Conservation (phyloP, 2,113 vertebrate species). For the Pelvicachromis taeniatus region DNA sequence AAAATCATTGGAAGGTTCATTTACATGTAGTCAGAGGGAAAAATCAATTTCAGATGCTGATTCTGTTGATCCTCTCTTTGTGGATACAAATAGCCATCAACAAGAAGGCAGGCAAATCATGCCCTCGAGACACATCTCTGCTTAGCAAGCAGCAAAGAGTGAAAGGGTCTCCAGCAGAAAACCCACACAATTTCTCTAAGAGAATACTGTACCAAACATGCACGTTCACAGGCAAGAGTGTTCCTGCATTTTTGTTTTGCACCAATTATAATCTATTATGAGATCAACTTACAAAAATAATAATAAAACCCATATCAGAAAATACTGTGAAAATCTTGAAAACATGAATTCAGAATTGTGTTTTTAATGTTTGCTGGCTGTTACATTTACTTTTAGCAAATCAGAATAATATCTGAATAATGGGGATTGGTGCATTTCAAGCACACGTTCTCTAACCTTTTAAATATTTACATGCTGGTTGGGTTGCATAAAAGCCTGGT, state of each 20-base stretch:
- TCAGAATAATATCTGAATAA: background rate
- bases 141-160: slow-evolving; percentile 31
- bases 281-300: background rate
- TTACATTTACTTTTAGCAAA: background rate
- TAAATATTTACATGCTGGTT: background rate
- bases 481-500: background rate
- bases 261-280: background rate
- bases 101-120: slow-evolving; percentile 25
- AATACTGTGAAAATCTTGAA: background rate
- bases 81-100: slow-evolving; percentile 48
- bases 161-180: background rate
- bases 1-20: slow-evolving; percentile 46
- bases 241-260: background rate
- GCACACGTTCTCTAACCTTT: background rate
- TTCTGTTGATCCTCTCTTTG: slow-evolving; percentile 45
- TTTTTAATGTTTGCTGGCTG: background rate
- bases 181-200: background rate
- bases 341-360: background rate
- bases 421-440: background rate
- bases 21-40: slow-evolving; percentile 37
- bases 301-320: background rate
- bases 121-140: slow-evolving; percentile 36
- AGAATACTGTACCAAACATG: background rate
- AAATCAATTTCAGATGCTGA: slow-evolving; percentile 54
- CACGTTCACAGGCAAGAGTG: background rate